Base-by-base conservation (phyloP, 2,888 invertebrate genomes). In the Plebejus argus region DNA sequence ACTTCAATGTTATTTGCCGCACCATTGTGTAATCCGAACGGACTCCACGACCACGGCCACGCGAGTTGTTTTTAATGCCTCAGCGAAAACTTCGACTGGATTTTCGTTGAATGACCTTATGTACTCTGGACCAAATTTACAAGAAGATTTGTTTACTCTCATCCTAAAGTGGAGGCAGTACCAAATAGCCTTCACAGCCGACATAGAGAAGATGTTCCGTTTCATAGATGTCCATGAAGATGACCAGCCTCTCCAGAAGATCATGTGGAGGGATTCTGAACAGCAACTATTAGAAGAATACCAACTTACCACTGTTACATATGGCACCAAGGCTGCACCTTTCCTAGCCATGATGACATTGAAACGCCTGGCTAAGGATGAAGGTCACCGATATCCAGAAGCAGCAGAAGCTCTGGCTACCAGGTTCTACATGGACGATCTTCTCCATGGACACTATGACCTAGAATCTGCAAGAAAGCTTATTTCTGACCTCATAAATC, bases 321-420 rank as follows among this genome's bases (percentile, higher is more conserved):
- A 35, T 1, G 35, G 82, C n/a, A 81, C 80, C 0, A 81, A 80
- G 20, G 76, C 80, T 0, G 82, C 82, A 23, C 81, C 79, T 10
- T 80, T 75, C 39, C 56, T 80, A 45, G 82, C 82, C 8, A 80
- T 83, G 81, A 82, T 81, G 81, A 83, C 83, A 0, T 10, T 23
- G 28, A 28, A 28, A 0, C 28, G 28, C 28, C 28, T 28, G 28
- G 28, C 28, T 28, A 28, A 28, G 28, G 28, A 28, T 2, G 28
- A 28, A 28, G 28, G 28, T 28, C 28, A 28, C 28, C 28, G 28
- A 1, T 28, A 28, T 28, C 28, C 28, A 28, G 28, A 28, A 28
- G 28, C 28, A 28, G 28, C 28, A 28, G 28, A 28, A 28, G 28
- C 28, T 28, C 28, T 28, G 28, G 28, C 28, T 28, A 28, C 28